Base-by-base conservation (phyloP, 1,140 invertebrate genomes). In the Riptortus pedestris region DNA sequence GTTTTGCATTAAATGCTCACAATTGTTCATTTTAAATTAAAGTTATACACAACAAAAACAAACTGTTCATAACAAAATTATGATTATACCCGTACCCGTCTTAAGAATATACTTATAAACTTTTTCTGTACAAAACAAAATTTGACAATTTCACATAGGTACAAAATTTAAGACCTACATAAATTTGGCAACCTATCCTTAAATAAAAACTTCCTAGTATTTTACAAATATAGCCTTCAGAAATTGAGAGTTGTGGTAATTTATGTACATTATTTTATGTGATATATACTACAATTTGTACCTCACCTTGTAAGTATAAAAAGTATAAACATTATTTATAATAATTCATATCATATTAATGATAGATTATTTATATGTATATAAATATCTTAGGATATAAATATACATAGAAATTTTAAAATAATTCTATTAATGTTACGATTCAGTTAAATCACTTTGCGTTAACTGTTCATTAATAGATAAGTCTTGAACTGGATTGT, bases 401-500 rank as follows among this genome's bases (percentile, higher is more conserved):
- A 59, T 59, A 18, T 59, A 59, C 31, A 29, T 38, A 33, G 14
- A 59, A 33, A 38, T 59, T n/a, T 16, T 29, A 22, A 12, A n/a
- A 31, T 59, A n/a, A 31, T 14, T 22, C 26, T 38, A 29, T 59
- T 33, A 62, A 29, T 62, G 61, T 62, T 62, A 62, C 51, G 61
- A 62, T 51, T 62, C 61, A 14, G 22, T 62, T 14, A 62, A 7
- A 51, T 62, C 61, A 48, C 33, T 62, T 51, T 62, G 33, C 27
- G 26, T 27, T 12, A 38, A 62, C 5, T 62, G 43, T 28, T 47
- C 61, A 29, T 43, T 62, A 18, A 62, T 62, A 18, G 61, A 62
- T 48, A 62, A 51, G 48, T 62, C 61, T 33, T 62, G 61, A 14
- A 62, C 43, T 22, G 48, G 31, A 33, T 62, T 62, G 61, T 62